Conservation (phyloP, 2,113 vertebrate species). For the Loxodonta africana region DNA sequence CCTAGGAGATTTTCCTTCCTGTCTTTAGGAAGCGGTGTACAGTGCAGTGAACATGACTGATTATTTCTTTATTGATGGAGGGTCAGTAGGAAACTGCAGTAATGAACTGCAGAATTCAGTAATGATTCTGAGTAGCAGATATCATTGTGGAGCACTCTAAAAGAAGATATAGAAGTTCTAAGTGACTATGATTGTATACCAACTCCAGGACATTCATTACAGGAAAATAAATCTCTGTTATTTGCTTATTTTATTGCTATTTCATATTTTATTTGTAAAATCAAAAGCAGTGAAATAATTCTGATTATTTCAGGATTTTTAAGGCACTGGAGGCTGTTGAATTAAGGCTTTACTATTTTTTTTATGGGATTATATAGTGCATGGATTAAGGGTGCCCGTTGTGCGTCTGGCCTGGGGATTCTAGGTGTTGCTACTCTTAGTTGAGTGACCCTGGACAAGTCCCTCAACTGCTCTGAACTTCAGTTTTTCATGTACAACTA, state of each 20-base stretch:
- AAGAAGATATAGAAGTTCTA: conserved; percentile 44
- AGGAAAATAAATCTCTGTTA: conserved; percentile 12
- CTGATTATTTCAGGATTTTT: conserved; percentile 30
- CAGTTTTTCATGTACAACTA: conserved; percentile 1
- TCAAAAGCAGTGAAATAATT: background rate
- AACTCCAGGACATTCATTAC: background rate
- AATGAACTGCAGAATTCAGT: background rate
- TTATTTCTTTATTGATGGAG: conserved; percentile 60
- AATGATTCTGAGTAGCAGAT: conserved; percentile 12
- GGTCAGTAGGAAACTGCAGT: background rate
- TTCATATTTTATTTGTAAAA: conserved; percentile 31
- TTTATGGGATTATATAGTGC: background rate
- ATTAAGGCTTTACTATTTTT: background rate
- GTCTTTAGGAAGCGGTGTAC: conserved; percentile 5
- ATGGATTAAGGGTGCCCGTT: background rate
- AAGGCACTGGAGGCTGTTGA: background rate
- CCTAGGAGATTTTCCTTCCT: conserved; percentile 45
- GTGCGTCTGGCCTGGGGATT: background rate
- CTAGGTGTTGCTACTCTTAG: background rate
- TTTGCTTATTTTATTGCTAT: background rate
- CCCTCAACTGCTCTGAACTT: conserved; percentile 12
- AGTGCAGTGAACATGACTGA: background rate
- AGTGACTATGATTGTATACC: background rate
- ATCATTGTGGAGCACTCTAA: conserved; percentile 29
- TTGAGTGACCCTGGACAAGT: conserved; percentile 39